Evolutionary conservation across 1,140 invertebrate species (phyloP).

Genomic region (Brachionus calyciflorus): DNA sequence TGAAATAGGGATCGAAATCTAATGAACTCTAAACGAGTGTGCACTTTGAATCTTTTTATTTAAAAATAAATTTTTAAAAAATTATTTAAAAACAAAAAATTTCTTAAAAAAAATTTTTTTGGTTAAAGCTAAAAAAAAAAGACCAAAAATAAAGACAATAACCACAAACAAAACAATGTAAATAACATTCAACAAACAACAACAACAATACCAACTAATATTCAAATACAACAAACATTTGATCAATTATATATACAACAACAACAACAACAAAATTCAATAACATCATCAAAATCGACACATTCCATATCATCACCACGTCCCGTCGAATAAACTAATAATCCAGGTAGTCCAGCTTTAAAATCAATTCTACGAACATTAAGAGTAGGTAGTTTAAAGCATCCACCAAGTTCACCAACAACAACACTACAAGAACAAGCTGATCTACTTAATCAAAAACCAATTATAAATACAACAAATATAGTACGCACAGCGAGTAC

Average conservation of each 20-base stretch:
- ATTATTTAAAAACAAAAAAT: too few species aligned
- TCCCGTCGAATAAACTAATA: too few species aligned
- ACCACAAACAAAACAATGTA: slow-evolving; percentile 2
- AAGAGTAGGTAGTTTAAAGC: slow-evolving; percentile 24
- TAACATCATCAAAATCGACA: not conserved
- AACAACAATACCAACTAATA: slow-evolving; percentile 34
- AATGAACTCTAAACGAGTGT: too few species aligned
- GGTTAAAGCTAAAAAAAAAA: not conserved
- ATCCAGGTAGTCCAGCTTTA: slow-evolving; percentile 26
- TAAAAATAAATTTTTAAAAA: too few species aligned
- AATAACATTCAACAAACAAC: too few species aligned
- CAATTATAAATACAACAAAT: not conserved
- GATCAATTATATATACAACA: not conserved
- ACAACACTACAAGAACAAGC: slow-evolving; percentile 7
- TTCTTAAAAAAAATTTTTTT: too few species aligned
- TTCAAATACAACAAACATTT: slow-evolving; percentile 32
- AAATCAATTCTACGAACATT: slow-evolving; percentile 25
- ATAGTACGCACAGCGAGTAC: slow-evolving; percentile 41
- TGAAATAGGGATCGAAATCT: too few species aligned
- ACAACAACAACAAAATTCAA: not conserved
- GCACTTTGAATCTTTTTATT: too few species aligned
- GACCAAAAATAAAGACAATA: slow-evolving; percentile 12
- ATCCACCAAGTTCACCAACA: not conserved
- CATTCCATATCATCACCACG: slow-evolving; percentile 15
- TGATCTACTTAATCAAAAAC: not conserved